Evolutionary conservation across 2,888 invertebrate species (phyloP), one percentile per base, ranked within the genome.

Genomic region (Andrena bicolor): DNA sequence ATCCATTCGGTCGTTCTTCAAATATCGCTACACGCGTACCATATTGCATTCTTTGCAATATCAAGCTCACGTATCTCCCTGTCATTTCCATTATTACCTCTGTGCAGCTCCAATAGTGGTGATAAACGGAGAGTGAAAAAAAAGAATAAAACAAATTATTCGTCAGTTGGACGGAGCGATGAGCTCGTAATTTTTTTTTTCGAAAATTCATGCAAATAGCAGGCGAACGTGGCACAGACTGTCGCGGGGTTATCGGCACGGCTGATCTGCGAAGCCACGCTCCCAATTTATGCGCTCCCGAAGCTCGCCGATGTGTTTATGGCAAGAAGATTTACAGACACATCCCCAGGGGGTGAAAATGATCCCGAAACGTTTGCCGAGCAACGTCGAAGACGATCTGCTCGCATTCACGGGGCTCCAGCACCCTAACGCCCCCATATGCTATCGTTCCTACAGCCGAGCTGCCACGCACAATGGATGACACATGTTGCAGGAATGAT

Each of bases 241-340:
- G 84, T 82, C 88, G 85, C 83, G 85, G 84, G 88, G 89, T 89
- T 90, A 89, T 86, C 89, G 86, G 77, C 65, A 66, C 76, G 51
- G 84, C 73, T 85, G 87, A 88, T 88, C 90, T 84, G 81, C 84
- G 73, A 41, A 70, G 83, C 83, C 84, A 80, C 85, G 77, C 83
- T 81, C 87, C 85, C 90, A 88, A 90, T 90, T 90, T 90, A 89
- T 90, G 85, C 83, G 88, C 69, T 77, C 76, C 65, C 78, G 61
- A 76, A 74, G 75, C 88, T 83, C 84, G 80, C 64, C 77, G 76
- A 82, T 84, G 78, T 87, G 83, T 85, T 86, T 82, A 84, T 84
- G 80, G 76, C 56, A 73, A 80, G 76, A 80, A 89, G 86, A 89
- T 88, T 86, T 84, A 82, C 79, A 82, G 83, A 63, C 80, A 76